Evolutionary conservation across 2,797 vertebrate genomes (phyloP).

Genomic region (Prionace glauca): DNA sequence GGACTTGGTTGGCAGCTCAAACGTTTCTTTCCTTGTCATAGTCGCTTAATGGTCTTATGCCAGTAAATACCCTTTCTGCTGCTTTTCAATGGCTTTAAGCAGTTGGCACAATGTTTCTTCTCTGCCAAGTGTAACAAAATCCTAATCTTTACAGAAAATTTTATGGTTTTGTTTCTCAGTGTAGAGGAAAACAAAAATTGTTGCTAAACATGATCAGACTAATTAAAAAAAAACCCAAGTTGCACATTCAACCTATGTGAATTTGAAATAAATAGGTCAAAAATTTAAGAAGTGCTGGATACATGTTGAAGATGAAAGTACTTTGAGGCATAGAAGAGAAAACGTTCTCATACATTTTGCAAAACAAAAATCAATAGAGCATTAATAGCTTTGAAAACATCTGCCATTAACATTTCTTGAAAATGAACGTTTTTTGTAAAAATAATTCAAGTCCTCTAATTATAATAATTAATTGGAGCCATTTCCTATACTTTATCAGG

Average conservation of each 20-base stretch:
- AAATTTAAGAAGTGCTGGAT: background rate
- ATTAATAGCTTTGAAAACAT: background rate
- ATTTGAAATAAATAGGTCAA: background rate
- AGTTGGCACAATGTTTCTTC: background rate
- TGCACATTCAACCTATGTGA: background rate
- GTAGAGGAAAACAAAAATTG: background rate
- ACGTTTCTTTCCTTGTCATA: background rate
- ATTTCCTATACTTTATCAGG: background rate
- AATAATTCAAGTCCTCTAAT: background rate
- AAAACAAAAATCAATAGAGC: background rate
- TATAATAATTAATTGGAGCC: background rate
- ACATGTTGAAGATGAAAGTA: background rate
- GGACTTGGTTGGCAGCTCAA: background rate
- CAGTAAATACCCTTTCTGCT: background rate
- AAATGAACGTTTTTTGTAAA: background rate
- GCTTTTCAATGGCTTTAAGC: background rate
- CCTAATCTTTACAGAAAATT: background rate
- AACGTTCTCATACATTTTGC: background rate
- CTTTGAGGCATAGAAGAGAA: background rate
- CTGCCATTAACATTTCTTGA: background rate
- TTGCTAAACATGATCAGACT: background rate
- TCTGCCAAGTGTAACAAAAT: background rate
- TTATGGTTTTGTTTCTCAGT: conserved; percentile 1
- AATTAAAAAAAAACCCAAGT: background rate
- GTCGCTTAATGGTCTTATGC: background rate